These are phyloP conservation scores for Brachionus rubens DNA, from an alignment of 1,140 invertebrate species.

Conservation along the genomic window DNA sequence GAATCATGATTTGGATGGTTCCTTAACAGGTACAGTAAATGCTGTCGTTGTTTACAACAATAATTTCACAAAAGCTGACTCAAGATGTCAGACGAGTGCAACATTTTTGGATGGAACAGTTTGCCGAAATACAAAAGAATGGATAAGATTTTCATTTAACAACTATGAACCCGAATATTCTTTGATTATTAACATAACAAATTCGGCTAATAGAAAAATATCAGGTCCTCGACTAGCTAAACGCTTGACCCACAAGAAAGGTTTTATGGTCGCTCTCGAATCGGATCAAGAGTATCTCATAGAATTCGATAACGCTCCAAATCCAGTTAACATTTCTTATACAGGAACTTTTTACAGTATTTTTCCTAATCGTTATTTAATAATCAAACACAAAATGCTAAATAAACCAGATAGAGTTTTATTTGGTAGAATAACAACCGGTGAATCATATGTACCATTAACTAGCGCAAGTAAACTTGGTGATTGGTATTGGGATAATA, in stretches of 20 bases:
- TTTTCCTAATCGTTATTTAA: conserved; percentile 16
- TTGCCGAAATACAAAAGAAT: not conserved
- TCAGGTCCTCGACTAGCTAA: not conserved
- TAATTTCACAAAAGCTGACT: conserved; percentile 5
- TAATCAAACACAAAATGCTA: not conserved
- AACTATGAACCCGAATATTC: not conserved
- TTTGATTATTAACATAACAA: conserved; percentile 16
- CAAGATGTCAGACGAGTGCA: not conserved
- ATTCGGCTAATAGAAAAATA: not conserved
- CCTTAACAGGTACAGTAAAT: conserved; percentile 1
- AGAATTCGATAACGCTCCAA: not conserved
- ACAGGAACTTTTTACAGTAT: conserved; percentile 9
- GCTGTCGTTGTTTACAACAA: conserved; percentile 2
- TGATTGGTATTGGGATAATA: conserved; percentile 42
- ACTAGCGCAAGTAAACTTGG: not conserved
- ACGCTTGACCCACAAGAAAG: not conserved
- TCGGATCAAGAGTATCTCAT: conserved; percentile 8
- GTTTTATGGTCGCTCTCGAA: conserved; percentile 19
- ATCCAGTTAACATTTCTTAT: conserved; percentile 31
- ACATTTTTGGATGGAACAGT: not conserved
- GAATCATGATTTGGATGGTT: conserved; percentile 37
- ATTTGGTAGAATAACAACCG: not conserved
- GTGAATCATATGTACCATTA: not conserved
- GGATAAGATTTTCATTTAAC: conserved; percentile 42
- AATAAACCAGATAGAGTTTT: conserved; percentile 24